Evolutionary conservation across 2,888 invertebrate genomes (phyloP), one percentile per base, ranked within the genome.

Genomic region (Coremacera marginata): DNA sequence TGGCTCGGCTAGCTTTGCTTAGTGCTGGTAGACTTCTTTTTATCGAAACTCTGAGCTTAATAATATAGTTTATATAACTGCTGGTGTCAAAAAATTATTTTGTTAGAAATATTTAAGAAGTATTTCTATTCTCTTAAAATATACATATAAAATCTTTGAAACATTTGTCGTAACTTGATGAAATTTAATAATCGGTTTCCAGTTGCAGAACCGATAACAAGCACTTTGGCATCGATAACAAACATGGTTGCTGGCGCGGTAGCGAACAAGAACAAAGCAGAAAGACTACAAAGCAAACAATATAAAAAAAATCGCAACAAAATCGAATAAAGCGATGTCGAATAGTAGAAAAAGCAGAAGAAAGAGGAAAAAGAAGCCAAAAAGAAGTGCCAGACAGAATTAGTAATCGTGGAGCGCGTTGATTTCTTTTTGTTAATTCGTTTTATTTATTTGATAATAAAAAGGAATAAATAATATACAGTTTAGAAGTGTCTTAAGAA

Each of bases 381-480:
- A 34, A 7, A 70, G 55, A 31, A 70, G 70, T 25, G 34, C 3
- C 44, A 49, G 22, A n/a, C 19, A n/a, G 16, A 8, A 22, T 55
- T 31, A 31, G 19, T 57, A 55, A 70, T 70, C 57, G 70, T 57
- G 70, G 44, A 68, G 34, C 70, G 70, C 70, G 34, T 57, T 60
- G 60, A 71, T 71, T 71, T 57, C 34, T 71, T 71, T 71, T 60
- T 71, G 55, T 71, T 71, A 71, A 71, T 57, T 70, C 19, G 14
- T 57, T 57, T 71, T 71, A 57, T 70, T 70, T 70, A 71, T 55
- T 71, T 34, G 71, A 57, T 5, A 68, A 27, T 14, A 19, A 14
- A 57, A 52, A 34, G 34, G 27, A 31, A 65, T n/a, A 67, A 34
- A 37, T 67, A 67, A 37, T 3, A 4, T 5, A 19, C 31, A 67